A percentile compares a stretch with the other conserved stretches of the same genome.
phyloP scores from a whole-genome alignment of 2,113 vertebrate genomes.

The Tachysurus vachellii region DNA sequence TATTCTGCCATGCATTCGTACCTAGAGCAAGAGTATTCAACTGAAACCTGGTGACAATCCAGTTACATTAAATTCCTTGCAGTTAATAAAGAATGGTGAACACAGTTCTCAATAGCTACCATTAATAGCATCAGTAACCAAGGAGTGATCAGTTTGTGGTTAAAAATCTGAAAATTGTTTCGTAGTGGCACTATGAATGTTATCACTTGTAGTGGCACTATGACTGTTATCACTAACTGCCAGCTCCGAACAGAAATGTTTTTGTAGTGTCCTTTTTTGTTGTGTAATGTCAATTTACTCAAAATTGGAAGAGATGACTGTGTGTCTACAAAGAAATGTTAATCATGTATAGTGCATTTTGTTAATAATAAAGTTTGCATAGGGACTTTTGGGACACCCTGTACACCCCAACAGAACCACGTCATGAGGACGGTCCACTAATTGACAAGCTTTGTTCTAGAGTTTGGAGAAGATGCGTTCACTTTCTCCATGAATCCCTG shows the following conservation, averaged over 20 bases:
- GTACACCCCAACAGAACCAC: background rate
- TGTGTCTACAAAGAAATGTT: too few relatives aligned
- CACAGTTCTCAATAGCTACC: background rate
- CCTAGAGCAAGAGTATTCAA: conserved; percentile 27
- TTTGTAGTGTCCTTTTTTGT: background rate
- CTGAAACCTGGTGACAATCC: background rate
- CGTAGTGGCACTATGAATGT: background rate
- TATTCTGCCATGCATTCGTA: conserved; percentile 22
- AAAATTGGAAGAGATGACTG: too few relatives aligned
- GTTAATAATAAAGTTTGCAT: too few relatives aligned
- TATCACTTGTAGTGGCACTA: background rate
- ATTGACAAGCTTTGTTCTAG: conserved; percentile 13
- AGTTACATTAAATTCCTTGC: too few relatives aligned
- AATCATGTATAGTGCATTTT: too few relatives aligned
- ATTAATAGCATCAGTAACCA: too few relatives aligned
- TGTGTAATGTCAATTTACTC: background rate
- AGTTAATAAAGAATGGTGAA: background rate
- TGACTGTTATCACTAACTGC: too few relatives aligned
- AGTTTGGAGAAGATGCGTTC: conserved; percentile 26
- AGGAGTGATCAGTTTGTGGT: background rate
- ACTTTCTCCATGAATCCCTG: background rate
- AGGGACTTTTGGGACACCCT: too few relatives aligned
- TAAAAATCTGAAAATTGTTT: background rate
- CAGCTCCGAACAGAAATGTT: too few relatives aligned
- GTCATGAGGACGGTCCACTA: background rate